A percentile compares a stretch with the other conserved stretches of the same genome.
These are phyloP conservation scores for Apis cerana DNA, from an alignment of 1,140 invertebrate species.

Conservation along the genomic window DNA sequence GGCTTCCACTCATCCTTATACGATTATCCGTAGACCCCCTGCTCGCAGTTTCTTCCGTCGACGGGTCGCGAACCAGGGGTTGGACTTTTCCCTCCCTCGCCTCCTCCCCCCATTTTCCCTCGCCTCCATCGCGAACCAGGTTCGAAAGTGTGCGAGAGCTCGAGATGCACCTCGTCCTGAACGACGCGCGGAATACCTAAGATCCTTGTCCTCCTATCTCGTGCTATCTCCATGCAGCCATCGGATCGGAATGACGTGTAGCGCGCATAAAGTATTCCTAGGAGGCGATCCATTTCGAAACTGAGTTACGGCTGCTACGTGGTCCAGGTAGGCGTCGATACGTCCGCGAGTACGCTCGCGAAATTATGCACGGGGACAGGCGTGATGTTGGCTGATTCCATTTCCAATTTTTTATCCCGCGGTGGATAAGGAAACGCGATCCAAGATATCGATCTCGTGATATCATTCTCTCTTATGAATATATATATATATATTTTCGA, in stretches of 20 bases:
- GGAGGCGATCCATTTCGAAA: slow-evolving; percentile 65
- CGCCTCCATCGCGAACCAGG: background rate
- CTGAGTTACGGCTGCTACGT: slow-evolving; percentile 66
- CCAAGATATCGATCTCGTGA: no score
- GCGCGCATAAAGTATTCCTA: slow-evolving; percentile 79
- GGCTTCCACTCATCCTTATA: slow-evolving; percentile 68
- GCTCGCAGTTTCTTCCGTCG: slow-evolving; percentile 45
- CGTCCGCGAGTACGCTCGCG: slow-evolving; percentile 47
- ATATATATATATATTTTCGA: no score
- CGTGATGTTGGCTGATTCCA: slow-evolving; percentile 33
- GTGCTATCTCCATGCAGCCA: background rate
- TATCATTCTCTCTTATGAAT: no score
- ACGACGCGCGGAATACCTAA: slow-evolving; percentile 79
- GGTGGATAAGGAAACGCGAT: background rate
- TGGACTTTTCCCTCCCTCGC: background rate
- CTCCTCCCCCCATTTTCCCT: no score
- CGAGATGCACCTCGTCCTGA: slow-evolving; percentile 60
- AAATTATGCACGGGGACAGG: slow-evolving; percentile 58
- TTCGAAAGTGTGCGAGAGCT: slow-evolving; percentile 28
- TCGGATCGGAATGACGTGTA: slow-evolving; percentile 66
- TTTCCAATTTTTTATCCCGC: slow-evolving; percentile 21
- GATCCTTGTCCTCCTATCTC: slow-evolving; percentile 46
- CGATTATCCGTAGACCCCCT: slow-evolving; percentile 72
- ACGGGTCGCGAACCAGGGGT: slow-evolving; percentile 34
- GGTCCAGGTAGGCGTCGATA: slow-evolving; percentile 62